A percentile compares a stretch with the other conserved stretches of the same genome.
phyloP scores from a whole-genome alignment of 2,888 invertebrate genomes.

The Phytoseiulus persimilis region DNA sequence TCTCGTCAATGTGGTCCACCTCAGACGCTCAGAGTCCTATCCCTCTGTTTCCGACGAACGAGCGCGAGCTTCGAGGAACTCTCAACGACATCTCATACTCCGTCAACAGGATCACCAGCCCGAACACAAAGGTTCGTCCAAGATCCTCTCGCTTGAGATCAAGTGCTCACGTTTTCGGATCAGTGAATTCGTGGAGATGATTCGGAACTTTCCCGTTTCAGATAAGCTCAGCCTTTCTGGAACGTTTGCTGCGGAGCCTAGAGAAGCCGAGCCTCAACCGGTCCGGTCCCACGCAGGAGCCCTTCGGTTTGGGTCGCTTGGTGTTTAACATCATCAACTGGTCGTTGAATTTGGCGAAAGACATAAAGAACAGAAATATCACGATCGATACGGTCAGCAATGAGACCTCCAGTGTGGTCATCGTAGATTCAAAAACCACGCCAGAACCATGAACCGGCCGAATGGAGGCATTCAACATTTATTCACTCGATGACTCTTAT shows the following conservation, averaged over 20 bases:
- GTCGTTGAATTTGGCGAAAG: constrained; percentile 12
- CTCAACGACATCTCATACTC: constrained; percentile 31
- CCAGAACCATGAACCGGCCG: not conserved
- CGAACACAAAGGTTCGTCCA: constrained; percentile 20
- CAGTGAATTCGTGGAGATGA: not conserved
- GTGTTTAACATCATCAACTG: not conserved
- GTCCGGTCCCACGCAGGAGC: not conserved
- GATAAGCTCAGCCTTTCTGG: constrained; percentile 12
- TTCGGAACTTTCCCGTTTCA: not conserved
- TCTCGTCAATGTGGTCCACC: not conserved
- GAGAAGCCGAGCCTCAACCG: not conserved
- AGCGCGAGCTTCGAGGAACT: constrained; percentile 8
- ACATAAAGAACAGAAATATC: not conserved
- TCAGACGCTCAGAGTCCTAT: not conserved
- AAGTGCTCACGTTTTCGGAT: not conserved
- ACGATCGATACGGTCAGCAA: not conserved
- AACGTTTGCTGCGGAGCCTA: constrained; percentile 9
- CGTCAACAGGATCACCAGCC: constrained; percentile 1
- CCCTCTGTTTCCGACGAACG: constrained; percentile 7
- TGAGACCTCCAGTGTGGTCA: not conserved
- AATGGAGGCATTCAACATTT: not conserved
- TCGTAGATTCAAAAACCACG: not conserved
- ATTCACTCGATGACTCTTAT: not conserved
- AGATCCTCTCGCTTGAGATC: not conserved
- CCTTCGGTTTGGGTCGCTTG: not conserved